phyloP scores from a whole-genome alignment of 2,113 vertebrate genomes.

The Chrysochloris asiatica region DNA sequence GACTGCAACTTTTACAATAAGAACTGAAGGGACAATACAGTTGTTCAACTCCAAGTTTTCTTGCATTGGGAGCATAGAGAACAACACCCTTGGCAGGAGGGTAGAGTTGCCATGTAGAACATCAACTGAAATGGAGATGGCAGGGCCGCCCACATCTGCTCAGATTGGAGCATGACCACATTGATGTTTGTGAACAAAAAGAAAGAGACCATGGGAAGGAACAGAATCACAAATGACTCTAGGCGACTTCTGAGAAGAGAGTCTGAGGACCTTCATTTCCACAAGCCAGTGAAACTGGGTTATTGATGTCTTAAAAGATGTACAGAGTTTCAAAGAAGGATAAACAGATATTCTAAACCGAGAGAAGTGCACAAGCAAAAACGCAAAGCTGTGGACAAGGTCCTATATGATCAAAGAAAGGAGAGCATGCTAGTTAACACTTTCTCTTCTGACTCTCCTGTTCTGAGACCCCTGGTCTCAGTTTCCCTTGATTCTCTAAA shows the following conservation, averaged over 20 bases:
- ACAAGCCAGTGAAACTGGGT: neutral
- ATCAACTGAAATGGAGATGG: neutral
- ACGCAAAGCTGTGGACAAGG: neutral
- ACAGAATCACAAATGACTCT: neutral
- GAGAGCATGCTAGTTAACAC: neutral
- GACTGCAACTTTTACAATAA: neutral
- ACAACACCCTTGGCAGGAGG: neutral
- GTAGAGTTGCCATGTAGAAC: neutral
- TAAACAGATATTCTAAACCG: neutral
- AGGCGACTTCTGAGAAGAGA: neutral
- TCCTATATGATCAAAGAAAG: neutral
- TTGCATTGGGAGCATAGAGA: neutral
- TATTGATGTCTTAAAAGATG: neutral
- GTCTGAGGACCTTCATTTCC: neutral
- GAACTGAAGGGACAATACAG: neutral
- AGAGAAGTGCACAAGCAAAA: neutral
- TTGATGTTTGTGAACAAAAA: neutral
- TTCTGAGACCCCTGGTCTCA: too few species aligned
- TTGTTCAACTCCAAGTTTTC: neutral
- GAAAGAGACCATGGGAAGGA: neutral
- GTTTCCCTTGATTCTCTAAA: neutral
- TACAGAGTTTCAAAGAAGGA: neutral
- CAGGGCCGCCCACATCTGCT: neutral
- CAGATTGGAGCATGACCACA: neutral
- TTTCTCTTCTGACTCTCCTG: constrained; percentile 29